Evolutionary conservation across 2,888 invertebrate species (phyloP).

Genomic region (Polylopha cassiicola): DNA sequence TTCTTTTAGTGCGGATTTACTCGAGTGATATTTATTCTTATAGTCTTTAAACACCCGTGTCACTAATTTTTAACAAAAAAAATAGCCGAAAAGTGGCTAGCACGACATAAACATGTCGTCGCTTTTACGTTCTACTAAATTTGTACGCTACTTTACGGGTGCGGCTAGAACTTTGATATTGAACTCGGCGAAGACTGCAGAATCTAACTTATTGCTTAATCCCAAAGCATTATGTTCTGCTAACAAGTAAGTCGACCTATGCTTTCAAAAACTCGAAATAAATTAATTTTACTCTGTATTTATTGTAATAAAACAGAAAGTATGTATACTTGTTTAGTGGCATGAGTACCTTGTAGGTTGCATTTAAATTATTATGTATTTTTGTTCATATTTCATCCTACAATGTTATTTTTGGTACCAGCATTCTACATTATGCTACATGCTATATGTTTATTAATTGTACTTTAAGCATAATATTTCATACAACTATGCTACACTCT

Average conservation of each 20-base stretch:
- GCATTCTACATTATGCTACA: background rate
- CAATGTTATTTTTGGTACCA: conserved; percentile 2
- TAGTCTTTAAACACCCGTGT: background rate
- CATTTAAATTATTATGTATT: too few species aligned
- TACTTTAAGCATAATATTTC: too few species aligned
- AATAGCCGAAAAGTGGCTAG: conserved; percentile 23
- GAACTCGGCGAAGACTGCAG: conserved; percentile 80
- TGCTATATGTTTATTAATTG: too few species aligned
- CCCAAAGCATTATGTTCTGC: conserved; percentile 55
- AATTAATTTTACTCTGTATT: too few species aligned
- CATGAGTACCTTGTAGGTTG: too few species aligned
- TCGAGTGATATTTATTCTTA: background rate
- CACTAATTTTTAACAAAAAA: conserved; percentile 6
- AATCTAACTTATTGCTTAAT: conserved; percentile 72
- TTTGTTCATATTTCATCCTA: background rate
- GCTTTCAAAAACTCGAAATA: too few species aligned
- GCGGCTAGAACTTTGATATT: conserved; percentile 82
- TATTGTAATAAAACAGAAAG: too few species aligned
- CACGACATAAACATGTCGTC: conserved; percentile 74
- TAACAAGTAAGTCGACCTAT: conserved; percentile 67
- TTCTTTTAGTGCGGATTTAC: conserved; percentile 18
- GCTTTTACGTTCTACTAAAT: conserved; percentile 83
- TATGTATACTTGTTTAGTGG: too few species aligned
- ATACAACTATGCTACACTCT: too few species aligned
- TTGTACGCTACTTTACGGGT: conserved; percentile 84